Percentiles rank a stretch among this genome's conserved stretches.
Conservation (phyloP, 2,888 invertebrate species). For the Lathronympha strigana region DNA sequence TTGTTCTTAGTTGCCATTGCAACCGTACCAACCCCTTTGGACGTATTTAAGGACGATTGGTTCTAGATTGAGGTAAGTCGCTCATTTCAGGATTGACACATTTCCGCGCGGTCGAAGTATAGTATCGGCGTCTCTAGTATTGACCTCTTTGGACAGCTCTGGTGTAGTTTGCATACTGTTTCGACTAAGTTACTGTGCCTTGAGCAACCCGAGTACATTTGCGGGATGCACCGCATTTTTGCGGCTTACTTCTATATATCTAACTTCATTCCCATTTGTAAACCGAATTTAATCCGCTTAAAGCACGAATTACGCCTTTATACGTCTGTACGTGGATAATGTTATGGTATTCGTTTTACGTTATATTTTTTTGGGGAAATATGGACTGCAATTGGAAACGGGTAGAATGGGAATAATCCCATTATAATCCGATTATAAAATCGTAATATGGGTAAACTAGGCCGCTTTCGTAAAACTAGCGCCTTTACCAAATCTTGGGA, state of each 20-base stretch:
- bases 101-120: too few species aligned
- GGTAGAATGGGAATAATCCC: neutral
- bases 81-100: too few species aligned
- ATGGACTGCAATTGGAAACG: neutral
- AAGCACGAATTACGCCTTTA: slow-evolving; percentile 28
- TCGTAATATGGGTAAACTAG: too few species aligned
- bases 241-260: slow-evolving; percentile 28
- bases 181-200: neutral
- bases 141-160: too few species aligned
- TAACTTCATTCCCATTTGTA: slow-evolving; percentile 29
- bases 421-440: too few species aligned
- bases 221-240: slow-evolving; percentile 39
- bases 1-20: too few species aligned
- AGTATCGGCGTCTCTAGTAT: too few species aligned
- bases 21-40: too few species aligned
- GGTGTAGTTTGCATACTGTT: neutral
- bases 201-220: slow-evolving; percentile 21
- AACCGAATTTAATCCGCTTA: slow-evolving; percentile 32
- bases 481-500: too few species aligned
- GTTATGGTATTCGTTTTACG: neutral
- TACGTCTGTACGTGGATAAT: slow-evolving; percentile 7
- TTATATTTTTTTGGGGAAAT: neutral
- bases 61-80: too few species aligned
- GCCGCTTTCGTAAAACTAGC: too few species aligned
- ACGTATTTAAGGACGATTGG: too few species aligned